phyloP scores from a whole-genome alignment of 2,888 invertebrate species.

The Cosmorhoe ocellata region DNA sequence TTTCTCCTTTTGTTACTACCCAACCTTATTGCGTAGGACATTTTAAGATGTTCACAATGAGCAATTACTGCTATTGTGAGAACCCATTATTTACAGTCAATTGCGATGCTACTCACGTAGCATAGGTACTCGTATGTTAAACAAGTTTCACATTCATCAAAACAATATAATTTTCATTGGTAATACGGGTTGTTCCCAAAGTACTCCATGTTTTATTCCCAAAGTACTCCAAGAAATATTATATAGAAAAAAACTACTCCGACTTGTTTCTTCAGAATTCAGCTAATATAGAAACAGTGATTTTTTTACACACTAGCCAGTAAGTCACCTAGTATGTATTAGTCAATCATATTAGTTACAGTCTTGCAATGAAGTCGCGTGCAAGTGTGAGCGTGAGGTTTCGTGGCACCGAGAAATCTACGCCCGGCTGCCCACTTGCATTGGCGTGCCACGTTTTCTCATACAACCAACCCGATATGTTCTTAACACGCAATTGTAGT shows the following conservation, averaged over 20 bases:
- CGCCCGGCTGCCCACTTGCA: conserved; percentile 38
- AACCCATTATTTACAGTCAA: conserved; percentile 2
- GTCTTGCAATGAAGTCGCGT: conserved; percentile 37
- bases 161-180: background rate
- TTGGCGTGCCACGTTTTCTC: conserved; percentile 40
- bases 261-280: conserved; percentile 33
- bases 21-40: too few relatives aligned
- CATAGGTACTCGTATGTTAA: background rate
- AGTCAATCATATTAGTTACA: conserved; percentile 43
- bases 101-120: conserved; percentile 1
- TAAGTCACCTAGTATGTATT: conserved; percentile 34
- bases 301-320: conserved; percentile 33
- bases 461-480: conserved; percentile 42
- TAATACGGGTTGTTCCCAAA: too few relatives aligned
- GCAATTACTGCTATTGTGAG: background rate
- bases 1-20: too few relatives aligned
- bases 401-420: conserved; percentile 33
- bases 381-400: conserved; percentile 33
- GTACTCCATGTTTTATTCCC: too few relatives aligned
- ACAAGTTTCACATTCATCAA: background rate
- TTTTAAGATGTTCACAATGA: too few relatives aligned
- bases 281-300: conserved; percentile 41
- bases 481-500: conserved; percentile 44
- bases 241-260: too few relatives aligned
- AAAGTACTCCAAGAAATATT: too few relatives aligned